Percentiles rank a stretch among this genome's conserved stretches.
phyloP scores from a whole-genome alignment of 2,888 invertebrate genomes.

The Trypoxylon attenuatum region DNA sequence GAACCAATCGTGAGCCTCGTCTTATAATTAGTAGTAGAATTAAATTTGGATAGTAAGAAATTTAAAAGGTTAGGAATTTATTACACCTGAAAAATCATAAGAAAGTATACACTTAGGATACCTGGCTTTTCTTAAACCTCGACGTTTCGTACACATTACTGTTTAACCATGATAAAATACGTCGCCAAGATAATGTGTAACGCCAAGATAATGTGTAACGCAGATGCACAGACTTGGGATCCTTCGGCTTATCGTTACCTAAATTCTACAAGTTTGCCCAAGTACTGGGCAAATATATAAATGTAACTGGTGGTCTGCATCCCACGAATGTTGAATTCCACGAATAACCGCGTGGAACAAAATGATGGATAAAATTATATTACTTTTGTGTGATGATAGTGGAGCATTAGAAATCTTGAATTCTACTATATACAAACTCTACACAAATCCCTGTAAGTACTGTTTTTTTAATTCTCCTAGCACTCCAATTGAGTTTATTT shows the following conservation, averaged over 20 bases:
- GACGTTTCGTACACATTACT: conserved; percentile 35
- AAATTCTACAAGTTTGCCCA: not conserved
- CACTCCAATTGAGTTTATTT: too few species aligned
- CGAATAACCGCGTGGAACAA: too few species aligned
- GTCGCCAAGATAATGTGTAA: conserved; percentile 46
- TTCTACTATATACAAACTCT: too few species aligned
- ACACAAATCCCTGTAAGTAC: too few species aligned
- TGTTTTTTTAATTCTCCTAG: too few species aligned
- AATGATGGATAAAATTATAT: too few species aligned
- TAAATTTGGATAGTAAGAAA: not conserved
- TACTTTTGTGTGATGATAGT: too few species aligned
- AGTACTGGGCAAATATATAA: not conserved
- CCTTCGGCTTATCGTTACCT: not conserved
- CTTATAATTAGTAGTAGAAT: too few species aligned
- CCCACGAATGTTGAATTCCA: too few species aligned
- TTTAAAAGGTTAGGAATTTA: conserved; percentile 7
- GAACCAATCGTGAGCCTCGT: too few species aligned
- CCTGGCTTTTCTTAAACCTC: conserved; percentile 8
- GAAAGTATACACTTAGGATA: conserved; percentile 7
- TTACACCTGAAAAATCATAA: not conserved
- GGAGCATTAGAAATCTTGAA: too few species aligned
- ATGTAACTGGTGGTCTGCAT: too few species aligned
- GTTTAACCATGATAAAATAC: conserved; percentile 46
- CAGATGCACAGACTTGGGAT: conserved; percentile 1
- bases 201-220: conserved; percentile 17